Percentiles rank a stretch among this genome's conserved stretches.
phyloP scores from a whole-genome alignment of 2,113 vertebrate species.

The Centropus bengalensis region DNA sequence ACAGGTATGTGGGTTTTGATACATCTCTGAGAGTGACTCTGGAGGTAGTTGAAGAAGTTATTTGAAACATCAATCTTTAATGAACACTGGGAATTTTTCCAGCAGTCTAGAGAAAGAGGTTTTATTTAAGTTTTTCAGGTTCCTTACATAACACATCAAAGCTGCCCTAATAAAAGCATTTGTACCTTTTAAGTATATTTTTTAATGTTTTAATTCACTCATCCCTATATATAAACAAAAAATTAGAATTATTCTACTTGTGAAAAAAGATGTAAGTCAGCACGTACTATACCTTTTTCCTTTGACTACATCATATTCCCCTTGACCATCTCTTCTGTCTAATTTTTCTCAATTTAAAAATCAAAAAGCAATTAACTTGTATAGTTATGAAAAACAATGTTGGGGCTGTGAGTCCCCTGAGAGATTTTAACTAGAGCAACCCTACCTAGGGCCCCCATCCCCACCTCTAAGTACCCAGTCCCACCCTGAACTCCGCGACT shows the following conservation, averaged over 20 bases:
- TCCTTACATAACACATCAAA: background rate
- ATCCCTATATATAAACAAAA: background rate
- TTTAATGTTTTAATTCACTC: background rate
- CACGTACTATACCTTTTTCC: background rate
- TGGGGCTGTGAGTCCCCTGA: too few species aligned
- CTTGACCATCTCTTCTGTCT: background rate
- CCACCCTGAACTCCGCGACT: background rate
- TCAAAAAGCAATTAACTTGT: background rate
- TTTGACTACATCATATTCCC: background rate
- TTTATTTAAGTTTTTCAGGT: conserved; percentile 6
- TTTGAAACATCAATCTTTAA: conserved; percentile 51
- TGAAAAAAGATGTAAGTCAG: background rate
- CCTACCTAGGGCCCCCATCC: background rate
- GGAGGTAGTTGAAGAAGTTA: conserved; percentile 22
- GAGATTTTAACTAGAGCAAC: background rate
- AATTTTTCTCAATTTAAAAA: background rate
- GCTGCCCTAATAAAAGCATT: background rate
- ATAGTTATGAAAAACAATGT: background rate
- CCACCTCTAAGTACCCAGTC: background rate
- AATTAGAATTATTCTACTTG: background rate
- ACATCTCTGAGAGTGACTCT: background rate
- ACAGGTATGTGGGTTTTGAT: conserved; percentile 38
- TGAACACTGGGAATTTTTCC: conserved; percentile 28
- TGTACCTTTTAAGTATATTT: background rate
- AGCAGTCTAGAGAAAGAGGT: background rate